Base-by-base conservation (phyloP, 2,113 vertebrate genomes). In the Sclerurus mexicanus region DNA sequence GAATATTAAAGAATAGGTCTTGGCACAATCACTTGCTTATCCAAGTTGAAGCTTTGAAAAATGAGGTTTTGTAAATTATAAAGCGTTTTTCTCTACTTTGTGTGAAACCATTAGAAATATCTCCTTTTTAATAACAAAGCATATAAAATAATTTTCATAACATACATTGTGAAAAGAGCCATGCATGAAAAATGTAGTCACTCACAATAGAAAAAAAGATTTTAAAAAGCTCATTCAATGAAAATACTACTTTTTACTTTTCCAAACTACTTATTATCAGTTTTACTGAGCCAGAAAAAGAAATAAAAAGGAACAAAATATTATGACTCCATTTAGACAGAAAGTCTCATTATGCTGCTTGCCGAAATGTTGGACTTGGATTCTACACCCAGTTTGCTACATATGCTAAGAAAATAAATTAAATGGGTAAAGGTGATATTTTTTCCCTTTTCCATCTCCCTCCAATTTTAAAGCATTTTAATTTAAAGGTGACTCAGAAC, bases 241-340 rank as follows among this genome's bases (percentile, higher is more conserved):
- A 28, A 69, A 14, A 33, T 8, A 9, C 14, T 42, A 31, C 50
- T 74, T 92, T 86, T 46, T 33, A 30, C 27, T 81, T 89, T 90
- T 66, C 11, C 11, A 84, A 62, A 44, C 16, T 66, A 37, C 85
- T 83, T 96, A 74, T 87, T 90, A 73, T 59, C 35, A 55, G 18
- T 50, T 93, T 85, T 91, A 82, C 21, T 60, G n/a, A 85, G 55
- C 15, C 74, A 94, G 59, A 68, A 69, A 91, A 89, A 63, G 25
- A 25, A 87, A 93, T 59, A 77, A 68, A 69, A 91, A 89, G 59
- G 12, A 90, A 88, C 47, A 86, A 93, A 95, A 89, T 91, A 91
- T 83, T 96, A 64, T 87, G 75, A 81, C 40, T 89, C 9, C 17
- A 79, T 85, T 97, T 95, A 72, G 87, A 83, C n/a, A 73, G 56